Evolutionary conservation across 2,797 vertebrate genomes (phyloP).

Genomic region (Gadopsis bispinosus): DNA sequence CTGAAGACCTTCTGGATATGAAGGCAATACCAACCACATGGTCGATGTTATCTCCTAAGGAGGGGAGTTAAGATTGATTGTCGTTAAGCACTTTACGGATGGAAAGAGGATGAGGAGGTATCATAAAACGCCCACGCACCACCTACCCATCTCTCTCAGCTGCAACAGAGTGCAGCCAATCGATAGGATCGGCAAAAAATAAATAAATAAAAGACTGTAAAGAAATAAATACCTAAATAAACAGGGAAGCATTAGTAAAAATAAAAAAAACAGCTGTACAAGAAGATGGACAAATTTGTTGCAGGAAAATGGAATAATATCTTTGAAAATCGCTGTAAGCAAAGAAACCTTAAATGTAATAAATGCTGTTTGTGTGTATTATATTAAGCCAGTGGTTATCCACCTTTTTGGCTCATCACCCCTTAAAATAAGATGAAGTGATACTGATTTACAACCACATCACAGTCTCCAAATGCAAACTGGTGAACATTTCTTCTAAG

Average conservation of each 20-base stretch:
- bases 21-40: conserved; percentile 75
- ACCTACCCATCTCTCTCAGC: conserved; percentile 73
- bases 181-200: conserved; percentile 75
- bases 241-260: conserved; percentile 16
- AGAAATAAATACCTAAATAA: conserved; percentile 58
- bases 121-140: conserved; percentile 82
- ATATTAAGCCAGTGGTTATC: not conserved
- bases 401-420: not conserved
- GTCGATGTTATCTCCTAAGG: conserved; percentile 76
- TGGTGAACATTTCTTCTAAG: not conserved
- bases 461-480: not conserved
- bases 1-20: conserved; percentile 79
- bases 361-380: not conserved
- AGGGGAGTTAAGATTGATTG: conserved; percentile 83
- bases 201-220: conserved; percentile 48
- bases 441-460: conserved; percentile 7
- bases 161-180: conserved; percentile 73
- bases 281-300: not conserved
- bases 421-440: not conserved
- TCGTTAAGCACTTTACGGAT: conserved; percentile 84
- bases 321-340: not conserved
- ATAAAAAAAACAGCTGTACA: no score
- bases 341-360: not conserved
- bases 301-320: not conserved
- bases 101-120: conserved; percentile 81